Evolutionary conservation across 2,888 invertebrate genomes (phyloP).

Genomic region (Eledone cirrhosa): DNA sequence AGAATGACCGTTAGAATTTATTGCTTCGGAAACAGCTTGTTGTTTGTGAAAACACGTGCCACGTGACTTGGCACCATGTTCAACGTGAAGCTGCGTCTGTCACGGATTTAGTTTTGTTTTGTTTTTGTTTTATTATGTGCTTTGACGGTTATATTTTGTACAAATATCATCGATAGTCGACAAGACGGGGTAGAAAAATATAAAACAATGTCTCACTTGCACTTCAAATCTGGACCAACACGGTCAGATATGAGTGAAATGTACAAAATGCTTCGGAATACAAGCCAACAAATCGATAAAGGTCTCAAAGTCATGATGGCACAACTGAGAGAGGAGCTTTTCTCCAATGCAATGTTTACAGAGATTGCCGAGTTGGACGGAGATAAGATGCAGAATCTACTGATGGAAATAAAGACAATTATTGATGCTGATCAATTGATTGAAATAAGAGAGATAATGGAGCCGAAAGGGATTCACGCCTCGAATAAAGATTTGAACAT

Average conservation of each 20-base stretch:
- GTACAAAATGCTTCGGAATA: slow-evolving; percentile 15
- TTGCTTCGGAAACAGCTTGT: too few relatives aligned
- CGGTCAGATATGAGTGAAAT: slow-evolving; percentile 17
- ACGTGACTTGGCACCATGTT: too few relatives aligned
- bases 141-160: too few relatives aligned
- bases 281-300: neutral
- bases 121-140: too few relatives aligned
- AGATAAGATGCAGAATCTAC: slow-evolving; percentile 11
- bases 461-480: neutral
- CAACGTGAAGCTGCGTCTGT: too few relatives aligned
- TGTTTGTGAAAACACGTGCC: too few relatives aligned
- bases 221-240: too few relatives aligned
- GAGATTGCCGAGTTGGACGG: slow-evolving; percentile 11
- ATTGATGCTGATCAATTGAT: neutral
- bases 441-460: neutral
- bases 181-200: too few relatives aligned
- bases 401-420: slow-evolving; percentile 17
- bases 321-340: slow-evolving; percentile 17
- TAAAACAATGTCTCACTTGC: too few relatives aligned
- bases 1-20: too few relatives aligned
- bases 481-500: neutral
- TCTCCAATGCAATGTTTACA: slow-evolving; percentile 20
- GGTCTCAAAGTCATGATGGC: neutral
- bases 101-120: too few relatives aligned
- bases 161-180: too few relatives aligned